phyloP scores from a whole-genome alignment of 2,888 invertebrate species.

The Holacanthella duospinosa region DNA sequence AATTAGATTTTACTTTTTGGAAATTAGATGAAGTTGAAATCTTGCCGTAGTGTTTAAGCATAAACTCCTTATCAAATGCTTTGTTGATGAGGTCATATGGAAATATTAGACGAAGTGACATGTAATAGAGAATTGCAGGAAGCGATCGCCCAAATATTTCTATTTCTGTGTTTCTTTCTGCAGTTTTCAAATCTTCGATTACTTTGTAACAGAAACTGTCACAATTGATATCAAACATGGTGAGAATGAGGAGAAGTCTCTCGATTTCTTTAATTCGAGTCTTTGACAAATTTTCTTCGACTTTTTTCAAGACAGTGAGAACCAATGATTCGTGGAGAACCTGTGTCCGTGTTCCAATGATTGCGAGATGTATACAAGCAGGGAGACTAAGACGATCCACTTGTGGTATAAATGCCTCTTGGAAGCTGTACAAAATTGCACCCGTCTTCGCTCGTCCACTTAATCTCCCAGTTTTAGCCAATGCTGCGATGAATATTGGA shows the following conservation, averaged over 20 bases:
- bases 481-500: conserved; percentile 55
- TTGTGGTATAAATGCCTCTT: conserved; percentile 49
- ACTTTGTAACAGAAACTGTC: conserved; percentile 45
- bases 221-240: conserved; percentile 52
- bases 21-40: neutral
- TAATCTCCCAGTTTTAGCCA: conserved; percentile 39
- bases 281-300: conserved; percentile 45
- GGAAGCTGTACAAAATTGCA: conserved; percentile 45
- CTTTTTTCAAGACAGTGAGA: conserved; percentile 47
- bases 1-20: neutral
- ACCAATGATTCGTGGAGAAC: conserved; percentile 43
- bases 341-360: conserved; percentile 49
- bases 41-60: conserved; percentile 49
- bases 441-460: conserved; percentile 30
- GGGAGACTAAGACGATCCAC: conserved; percentile 52
- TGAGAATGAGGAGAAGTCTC: conserved; percentile 53
- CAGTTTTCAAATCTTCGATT: conserved; percentile 47
- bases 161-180: conserved; percentile 47
- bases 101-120: conserved; percentile 49
- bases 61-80: conserved; percentile 50
- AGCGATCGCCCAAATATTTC: conserved; percentile 51
- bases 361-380: conserved; percentile 55
- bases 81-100: conserved; percentile 52
- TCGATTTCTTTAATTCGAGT: conserved; percentile 65
- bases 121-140: conserved; percentile 52